Evolutionary conservation across 2,888 invertebrate species (phyloP).

Genomic region (Drosophila lacicola): DNA sequence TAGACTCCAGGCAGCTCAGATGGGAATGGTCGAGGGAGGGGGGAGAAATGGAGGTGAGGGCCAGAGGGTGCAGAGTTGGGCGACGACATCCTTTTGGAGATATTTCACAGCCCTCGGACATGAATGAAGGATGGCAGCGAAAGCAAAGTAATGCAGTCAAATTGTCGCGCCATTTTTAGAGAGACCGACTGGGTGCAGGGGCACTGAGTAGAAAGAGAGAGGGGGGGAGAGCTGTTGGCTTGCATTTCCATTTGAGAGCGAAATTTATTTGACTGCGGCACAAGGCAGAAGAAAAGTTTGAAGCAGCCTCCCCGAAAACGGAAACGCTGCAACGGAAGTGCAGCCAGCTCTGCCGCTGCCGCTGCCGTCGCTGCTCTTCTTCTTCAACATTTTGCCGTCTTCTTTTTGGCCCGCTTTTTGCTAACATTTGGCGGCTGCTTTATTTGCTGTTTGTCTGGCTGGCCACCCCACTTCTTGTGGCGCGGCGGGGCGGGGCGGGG

Average conservation of each 20-base stretch:
- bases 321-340: constrained; percentile 71
- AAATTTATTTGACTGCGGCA: constrained; percentile 76
- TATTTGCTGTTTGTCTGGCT: constrained; percentile 56
- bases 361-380: constrained; percentile 3
- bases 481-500: neutral
- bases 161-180: constrained; percentile 72
- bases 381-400: constrained; percentile 30
- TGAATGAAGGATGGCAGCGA: constrained; percentile 58
- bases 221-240: constrained; percentile 26
- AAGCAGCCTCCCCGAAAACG: constrained; percentile 60
- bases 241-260: constrained; percentile 74
- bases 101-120: constrained; percentile 68
- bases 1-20: neutral
- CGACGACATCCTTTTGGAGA: constrained; percentile 70
- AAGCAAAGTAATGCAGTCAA: constrained; percentile 48
- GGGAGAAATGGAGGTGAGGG: neutral
- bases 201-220: constrained; percentile 2
- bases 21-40: neutral
- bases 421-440: constrained; percentile 55
- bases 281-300: constrained; percentile 68
- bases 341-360: constrained; percentile 46
- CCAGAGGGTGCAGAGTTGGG: constrained; percentile 15
- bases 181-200: constrained; percentile 43
- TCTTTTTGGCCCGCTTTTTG: constrained; percentile 60
- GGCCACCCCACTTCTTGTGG: constrained; percentile 3